A percentile compares a stretch with the other conserved stretches of the same genome.
Conservation (phyloP, 37 sponge, comb jelly and placozoan genomes). For the Eunapius fragilis region DNA sequence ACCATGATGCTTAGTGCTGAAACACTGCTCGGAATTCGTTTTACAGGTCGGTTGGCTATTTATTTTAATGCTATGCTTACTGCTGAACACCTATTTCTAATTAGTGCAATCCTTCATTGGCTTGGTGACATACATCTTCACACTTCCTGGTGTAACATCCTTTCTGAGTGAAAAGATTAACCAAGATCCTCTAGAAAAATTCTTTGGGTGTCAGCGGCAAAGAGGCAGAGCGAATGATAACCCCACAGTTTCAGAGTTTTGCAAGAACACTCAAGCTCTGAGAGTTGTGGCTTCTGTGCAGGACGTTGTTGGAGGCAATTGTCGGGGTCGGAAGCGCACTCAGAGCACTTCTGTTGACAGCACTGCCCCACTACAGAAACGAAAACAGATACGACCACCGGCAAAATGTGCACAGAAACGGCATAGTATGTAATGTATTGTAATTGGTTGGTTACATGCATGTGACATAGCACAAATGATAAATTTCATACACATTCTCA, state of each 20-base stretch:
- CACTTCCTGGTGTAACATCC: conserved; percentile 20
- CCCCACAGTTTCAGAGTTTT: conserved; percentile 48
- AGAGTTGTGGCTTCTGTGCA: conserved; percentile 32
- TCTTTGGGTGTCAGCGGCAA: conserved; percentile 50
- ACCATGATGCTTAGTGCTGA: background rate
- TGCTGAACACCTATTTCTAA: no score
- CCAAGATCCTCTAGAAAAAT: conserved; percentile 54
- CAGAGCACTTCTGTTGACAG: background rate
- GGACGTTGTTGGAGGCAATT: conserved; percentile 14
- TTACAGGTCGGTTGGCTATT: background rate
- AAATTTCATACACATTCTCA: background rate
- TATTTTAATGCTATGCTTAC: background rate
- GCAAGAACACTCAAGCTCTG: conserved; percentile 52
- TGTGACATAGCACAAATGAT: background rate
- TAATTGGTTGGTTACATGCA: no score
- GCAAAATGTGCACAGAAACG: background rate
- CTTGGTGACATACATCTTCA: conserved; percentile 19
- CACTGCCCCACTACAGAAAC: background rate
- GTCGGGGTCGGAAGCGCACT: conserved; percentile 29
- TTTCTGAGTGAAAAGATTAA: conserved; percentile 30
- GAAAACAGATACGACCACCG: background rate
- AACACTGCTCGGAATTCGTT: background rate
- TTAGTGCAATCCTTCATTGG: conserved; percentile 32
- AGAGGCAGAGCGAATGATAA: conserved; percentile 45
- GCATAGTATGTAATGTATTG: background rate